Conservation (phyloP, 2,113 vertebrate genomes). For the Ovibos moschatus region DNA sequence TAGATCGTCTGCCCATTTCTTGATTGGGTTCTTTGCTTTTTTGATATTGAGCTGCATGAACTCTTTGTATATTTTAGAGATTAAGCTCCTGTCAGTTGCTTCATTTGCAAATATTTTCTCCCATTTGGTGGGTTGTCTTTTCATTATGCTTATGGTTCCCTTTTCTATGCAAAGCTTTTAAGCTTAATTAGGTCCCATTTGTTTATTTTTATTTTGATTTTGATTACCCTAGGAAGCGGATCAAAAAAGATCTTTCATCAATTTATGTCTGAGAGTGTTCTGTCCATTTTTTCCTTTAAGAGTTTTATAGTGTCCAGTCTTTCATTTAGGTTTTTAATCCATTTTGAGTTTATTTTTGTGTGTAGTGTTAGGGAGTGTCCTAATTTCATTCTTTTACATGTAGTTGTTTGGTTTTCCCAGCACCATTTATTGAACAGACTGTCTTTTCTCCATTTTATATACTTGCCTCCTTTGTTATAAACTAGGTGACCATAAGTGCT, state of each 20-base stretch:
- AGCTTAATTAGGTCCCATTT: not conserved
- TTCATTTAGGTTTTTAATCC: not conserved
- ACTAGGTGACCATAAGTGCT: not conserved
- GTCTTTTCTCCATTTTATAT: not conserved
- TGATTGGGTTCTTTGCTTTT: not conserved
- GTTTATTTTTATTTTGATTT: not conserved
- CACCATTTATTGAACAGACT: not conserved
- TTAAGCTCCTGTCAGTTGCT: not conserved
- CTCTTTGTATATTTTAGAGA: not conserved
- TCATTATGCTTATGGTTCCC: not conserved
- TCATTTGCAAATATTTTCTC: not conserved
- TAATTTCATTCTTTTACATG: not conserved
- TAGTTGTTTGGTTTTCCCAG: not conserved
- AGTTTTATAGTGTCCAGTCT: not conserved
- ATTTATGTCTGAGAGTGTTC: not conserved
- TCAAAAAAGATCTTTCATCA: not conserved
- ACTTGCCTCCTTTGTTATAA: not conserved
- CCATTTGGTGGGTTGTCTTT: not conserved
- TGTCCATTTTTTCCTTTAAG: not conserved
- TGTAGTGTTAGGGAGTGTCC: not conserved
- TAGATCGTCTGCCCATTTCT: not conserved
- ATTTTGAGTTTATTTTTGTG: not conserved
- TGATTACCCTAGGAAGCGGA: not conserved
- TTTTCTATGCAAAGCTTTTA: not conserved
- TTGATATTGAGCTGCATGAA: not conserved